Evolutionary conservation across 1,140 invertebrate genomes (phyloP).

Genomic region (Brachionus plicatilis): DNA sequence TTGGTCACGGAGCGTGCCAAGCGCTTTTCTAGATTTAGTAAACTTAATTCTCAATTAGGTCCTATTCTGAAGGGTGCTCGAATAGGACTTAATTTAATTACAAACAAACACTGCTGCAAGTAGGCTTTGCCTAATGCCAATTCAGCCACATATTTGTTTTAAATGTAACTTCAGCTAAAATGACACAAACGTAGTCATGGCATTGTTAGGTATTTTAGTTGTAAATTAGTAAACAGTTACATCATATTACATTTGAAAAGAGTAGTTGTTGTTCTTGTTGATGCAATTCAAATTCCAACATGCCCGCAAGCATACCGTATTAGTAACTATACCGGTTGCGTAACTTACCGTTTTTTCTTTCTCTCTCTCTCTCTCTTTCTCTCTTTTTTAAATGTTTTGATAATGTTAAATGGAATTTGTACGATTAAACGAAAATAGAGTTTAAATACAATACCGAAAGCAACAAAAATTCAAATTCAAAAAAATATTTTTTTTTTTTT

Average conservation of each 20-base stretch:
- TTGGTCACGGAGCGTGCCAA: background rate
- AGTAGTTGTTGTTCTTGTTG: background rate
- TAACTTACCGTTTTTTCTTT: background rate
- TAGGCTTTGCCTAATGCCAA: background rate
- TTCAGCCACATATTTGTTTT: background rate
- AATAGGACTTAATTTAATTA: background rate
- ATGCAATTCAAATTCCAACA: conserved; percentile 9
- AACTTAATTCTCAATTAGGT: background rate
- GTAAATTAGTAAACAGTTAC: conserved; percentile 23
- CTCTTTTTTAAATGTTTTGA: background rate
- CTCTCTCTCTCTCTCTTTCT: background rate
- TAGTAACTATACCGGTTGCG: background rate
- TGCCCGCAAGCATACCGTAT: background rate
- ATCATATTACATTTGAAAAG: conserved; percentile 17
- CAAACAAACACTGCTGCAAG: background rate
- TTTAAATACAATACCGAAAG: background rate
- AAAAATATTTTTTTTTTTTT: background rate
- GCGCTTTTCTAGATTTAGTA: background rate
- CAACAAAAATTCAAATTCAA: background rate
- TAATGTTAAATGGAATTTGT: conserved; percentile 31
- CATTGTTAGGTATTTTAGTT: background rate
- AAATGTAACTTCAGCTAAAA: background rate
- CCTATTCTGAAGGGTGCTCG: background rate
- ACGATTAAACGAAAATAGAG: background rate
- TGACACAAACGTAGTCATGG: conserved; percentile 10